These are phyloP conservation scores for Acleris literana DNA, from an alignment of 2,888 invertebrate species.

Conservation along the genomic window DNA sequence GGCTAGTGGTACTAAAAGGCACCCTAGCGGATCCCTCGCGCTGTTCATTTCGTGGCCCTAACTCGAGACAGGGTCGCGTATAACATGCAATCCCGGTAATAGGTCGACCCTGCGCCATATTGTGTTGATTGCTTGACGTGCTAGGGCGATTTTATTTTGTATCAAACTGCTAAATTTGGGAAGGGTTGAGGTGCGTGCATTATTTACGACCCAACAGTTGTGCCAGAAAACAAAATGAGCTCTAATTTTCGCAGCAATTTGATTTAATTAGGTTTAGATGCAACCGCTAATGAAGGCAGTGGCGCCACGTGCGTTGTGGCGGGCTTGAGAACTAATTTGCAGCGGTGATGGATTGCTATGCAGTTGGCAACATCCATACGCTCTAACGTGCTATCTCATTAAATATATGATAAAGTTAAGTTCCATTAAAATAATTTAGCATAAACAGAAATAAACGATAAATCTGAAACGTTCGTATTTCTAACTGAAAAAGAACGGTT, in stretches of 20 bases:
- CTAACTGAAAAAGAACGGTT: slow-evolving; percentile 7
- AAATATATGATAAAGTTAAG: slow-evolving; percentile 28
- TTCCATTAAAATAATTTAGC: neutral
- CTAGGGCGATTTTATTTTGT: slow-evolving; percentile 72
- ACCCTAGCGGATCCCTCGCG: slow-evolving; percentile 7
- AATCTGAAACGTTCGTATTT: slow-evolving; percentile 38
- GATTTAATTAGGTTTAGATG: slow-evolving; percentile 34
- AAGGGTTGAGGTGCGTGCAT: slow-evolving; percentile 74
- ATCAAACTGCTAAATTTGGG: slow-evolving; percentile 62
- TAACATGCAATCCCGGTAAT: slow-evolving; percentile 71
- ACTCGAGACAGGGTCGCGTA: slow-evolving; percentile 64
- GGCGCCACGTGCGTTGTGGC: slow-evolving; percentile 72
- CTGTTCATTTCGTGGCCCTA: slow-evolving; percentile 46
- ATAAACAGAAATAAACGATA: slow-evolving; percentile 38
- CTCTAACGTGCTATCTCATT: too few relatives aligned
- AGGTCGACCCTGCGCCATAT: slow-evolving; percentile 75
- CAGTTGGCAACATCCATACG: slow-evolving; percentile 44
- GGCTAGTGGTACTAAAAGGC: neutral
- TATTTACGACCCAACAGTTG: slow-evolving; percentile 69
- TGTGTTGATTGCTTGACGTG: slow-evolving; percentile 76
- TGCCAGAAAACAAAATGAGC: slow-evolving; percentile 34
- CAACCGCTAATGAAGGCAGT: slow-evolving; percentile 78
- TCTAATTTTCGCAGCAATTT: slow-evolving; percentile 42
- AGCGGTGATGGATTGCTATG: slow-evolving; percentile 71
- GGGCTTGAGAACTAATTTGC: slow-evolving; percentile 73